These are phyloP conservation scores for Tetramorium alpestre DNA, from an alignment of 1,140 invertebrate species.

Conservation along the genomic window DNA sequence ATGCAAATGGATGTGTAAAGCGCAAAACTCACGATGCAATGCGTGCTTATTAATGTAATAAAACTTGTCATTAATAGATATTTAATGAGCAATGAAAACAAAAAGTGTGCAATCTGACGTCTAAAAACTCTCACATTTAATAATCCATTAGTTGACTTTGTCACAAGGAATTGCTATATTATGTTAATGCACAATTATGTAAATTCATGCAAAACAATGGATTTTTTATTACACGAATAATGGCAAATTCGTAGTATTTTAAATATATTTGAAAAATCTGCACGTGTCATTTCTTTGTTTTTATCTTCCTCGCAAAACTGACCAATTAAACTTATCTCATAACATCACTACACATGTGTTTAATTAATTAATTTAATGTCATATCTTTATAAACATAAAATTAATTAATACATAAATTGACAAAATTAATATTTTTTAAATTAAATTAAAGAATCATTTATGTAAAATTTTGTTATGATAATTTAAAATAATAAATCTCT, in stretches of 20 bases:
- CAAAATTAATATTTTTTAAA: not conserved
- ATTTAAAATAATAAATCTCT: not conserved
- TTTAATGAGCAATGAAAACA: not conserved
- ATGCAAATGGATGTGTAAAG: not conserved
- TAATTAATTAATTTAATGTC: not conserved
- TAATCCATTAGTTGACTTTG: not conserved
- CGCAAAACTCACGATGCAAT: not conserved
- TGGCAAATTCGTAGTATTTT: not conserved
- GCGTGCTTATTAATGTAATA: not conserved
- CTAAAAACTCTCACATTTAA: not conserved
- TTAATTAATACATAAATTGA: not conserved
- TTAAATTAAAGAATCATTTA: slow-evolving; percentile 3
- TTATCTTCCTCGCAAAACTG: not conserved
- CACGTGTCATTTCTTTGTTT: not conserved
- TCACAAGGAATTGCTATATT: not conserved
- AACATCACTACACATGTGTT: too few relatives aligned
- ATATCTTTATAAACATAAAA: not conserved
- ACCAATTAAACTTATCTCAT: not conserved
- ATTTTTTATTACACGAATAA: not conserved
- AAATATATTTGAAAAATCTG: not conserved
- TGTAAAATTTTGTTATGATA: not conserved
- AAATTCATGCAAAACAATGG: not conserved
- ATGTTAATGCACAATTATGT: not conserved
- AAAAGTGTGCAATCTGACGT: not conserved
- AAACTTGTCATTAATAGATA: not conserved